These are phyloP conservation scores for Acanthurus lineatus DNA, from an alignment of 2,797 vertebrate genomes.

Conservation along the genomic window DNA sequence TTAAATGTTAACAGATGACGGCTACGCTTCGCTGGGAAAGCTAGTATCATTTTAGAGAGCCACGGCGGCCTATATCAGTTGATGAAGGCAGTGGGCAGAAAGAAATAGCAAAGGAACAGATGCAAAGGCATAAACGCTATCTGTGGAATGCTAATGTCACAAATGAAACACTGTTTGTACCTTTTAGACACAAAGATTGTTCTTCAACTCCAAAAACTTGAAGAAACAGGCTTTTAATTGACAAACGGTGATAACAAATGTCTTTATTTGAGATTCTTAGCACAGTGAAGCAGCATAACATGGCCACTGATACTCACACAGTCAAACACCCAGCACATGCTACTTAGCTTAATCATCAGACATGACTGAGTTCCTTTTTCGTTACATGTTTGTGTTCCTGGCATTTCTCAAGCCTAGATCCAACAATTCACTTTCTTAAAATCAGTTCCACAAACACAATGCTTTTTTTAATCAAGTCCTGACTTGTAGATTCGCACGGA, in stretches of 20 bases:
- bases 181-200: neutral
- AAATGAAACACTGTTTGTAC: neutral
- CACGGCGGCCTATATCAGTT: slow-evolving; percentile 17
- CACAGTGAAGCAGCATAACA: slow-evolving; percentile 51
- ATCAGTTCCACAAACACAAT: slow-evolving; percentile 45
- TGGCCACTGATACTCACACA: slow-evolving; percentile 40
- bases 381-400: slow-evolving; percentile 28
- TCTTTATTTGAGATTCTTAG: slow-evolving; percentile 74
- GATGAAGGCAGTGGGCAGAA: slow-evolving; percentile 45
- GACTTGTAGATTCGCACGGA: slow-evolving; percentile 32
- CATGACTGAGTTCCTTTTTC: slow-evolving; percentile 53
- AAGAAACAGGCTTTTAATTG: slow-evolving; percentile 23
- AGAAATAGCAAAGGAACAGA: slow-evolving; percentile 19
- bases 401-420: slow-evolving; percentile 42
- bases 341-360: slow-evolving; percentile 54
- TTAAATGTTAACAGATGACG: slow-evolving; percentile 47
- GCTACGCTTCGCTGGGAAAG: slow-evolving; percentile 31
- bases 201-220: neutral
- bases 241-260: slow-evolving; percentile 43
- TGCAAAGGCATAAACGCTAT: slow-evolving; percentile 4
- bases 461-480: neutral
- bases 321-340: slow-evolving; percentile 49
- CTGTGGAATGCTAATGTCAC: slow-evolving; percentile 35
- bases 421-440: slow-evolving; percentile 50
- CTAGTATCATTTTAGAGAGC: slow-evolving; percentile 30